These are phyloP conservation scores for Trichonephila inaurata DNA, from an alignment of 1,140 invertebrate genomes.

Conservation along the genomic window DNA sequence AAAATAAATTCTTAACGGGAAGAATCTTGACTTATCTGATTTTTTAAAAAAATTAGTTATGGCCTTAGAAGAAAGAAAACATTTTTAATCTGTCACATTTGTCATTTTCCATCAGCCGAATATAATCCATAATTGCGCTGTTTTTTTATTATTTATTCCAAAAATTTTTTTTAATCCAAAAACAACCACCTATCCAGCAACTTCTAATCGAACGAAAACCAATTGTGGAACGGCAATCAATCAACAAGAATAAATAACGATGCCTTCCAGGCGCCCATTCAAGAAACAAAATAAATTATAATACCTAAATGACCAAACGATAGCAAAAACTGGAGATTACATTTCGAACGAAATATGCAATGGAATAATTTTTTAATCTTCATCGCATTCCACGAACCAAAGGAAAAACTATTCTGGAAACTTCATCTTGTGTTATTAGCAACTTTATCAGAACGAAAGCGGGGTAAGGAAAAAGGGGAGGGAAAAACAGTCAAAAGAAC, in stretches of 20 bases:
- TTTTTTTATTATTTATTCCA: not conserved
- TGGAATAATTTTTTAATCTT: conserved; percentile 48
- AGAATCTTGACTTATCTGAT: too few relatives aligned
- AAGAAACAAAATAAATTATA: not conserved
- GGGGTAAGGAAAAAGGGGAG: not conserved
- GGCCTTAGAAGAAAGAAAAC: too few relatives aligned
- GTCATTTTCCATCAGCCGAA: too few relatives aligned
- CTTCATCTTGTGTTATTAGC: conserved; percentile 33
- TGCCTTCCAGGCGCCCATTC: not conserved
- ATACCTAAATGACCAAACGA: not conserved
- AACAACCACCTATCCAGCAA: not conserved
- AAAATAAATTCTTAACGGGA: too few relatives aligned
- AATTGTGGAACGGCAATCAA: not conserved
- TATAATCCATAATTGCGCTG: not conserved
- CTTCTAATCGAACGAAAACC: not conserved
- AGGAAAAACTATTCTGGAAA: not conserved
- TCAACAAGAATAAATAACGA: conserved; percentile 1
- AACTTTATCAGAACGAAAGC: not conserved
- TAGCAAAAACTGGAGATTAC: not conserved
- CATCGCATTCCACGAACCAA: conserved; percentile 27
- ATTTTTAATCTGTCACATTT: too few relatives aligned
- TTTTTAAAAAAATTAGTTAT: too few relatives aligned
- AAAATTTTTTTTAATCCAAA: not conserved
- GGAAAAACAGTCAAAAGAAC: not conserved
- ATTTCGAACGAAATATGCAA: not conserved